Conservation (phyloP, 2,113 vertebrate species). For the Cercopithecus mona region DNA sequence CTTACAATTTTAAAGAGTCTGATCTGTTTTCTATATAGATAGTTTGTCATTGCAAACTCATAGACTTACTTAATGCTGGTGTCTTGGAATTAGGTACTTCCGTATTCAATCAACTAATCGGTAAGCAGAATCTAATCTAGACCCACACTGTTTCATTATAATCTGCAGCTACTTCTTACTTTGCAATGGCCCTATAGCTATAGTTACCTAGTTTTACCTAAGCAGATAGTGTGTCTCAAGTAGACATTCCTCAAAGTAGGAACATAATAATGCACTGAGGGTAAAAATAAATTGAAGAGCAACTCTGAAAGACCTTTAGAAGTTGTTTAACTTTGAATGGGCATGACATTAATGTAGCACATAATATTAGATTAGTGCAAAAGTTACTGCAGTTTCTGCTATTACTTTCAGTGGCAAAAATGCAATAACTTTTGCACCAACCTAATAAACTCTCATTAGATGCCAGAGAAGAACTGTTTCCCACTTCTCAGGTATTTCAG, state of each 20-base stretch:
- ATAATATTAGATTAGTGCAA: neutral
- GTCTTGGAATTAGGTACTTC: neutral
- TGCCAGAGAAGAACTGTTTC: neutral
- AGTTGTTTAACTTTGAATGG: neutral
- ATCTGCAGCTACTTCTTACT: neutral
- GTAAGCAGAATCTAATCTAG: neutral
- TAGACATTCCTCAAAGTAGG: constrained; percentile 7
- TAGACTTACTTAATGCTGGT: neutral
- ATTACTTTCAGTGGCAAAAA: too few relatives aligned
- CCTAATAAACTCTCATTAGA: neutral
- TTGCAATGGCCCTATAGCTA: neutral
- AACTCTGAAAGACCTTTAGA: neutral
- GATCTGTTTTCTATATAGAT: neutral
- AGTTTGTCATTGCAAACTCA: neutral
- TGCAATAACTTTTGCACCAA: too few relatives aligned
- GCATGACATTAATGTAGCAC: neutral
- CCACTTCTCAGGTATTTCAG: neutral
- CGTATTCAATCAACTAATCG: neutral
- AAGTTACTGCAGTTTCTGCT: too few relatives aligned
- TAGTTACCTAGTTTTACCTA: neutral
- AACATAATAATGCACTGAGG: neutral
- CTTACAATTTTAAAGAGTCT: neutral
- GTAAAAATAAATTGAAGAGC: neutral
- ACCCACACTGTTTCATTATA: neutral
- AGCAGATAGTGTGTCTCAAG: neutral